Base-by-base conservation (phyloP, 1,140 invertebrate species). In the Drosophila sproati region DNA sequence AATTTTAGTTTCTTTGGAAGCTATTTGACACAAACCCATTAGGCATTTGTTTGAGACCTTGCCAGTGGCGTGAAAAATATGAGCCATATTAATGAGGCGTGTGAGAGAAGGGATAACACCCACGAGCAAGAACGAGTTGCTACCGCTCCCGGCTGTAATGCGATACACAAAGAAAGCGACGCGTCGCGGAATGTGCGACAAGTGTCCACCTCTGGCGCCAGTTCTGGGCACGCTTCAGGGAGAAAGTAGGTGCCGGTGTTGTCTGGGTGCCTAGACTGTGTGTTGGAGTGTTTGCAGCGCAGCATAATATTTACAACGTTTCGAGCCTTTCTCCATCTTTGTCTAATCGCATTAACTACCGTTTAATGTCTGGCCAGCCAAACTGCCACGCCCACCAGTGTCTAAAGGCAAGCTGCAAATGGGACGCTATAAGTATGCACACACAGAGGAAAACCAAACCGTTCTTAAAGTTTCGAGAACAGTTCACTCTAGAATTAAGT, bases 131-230 rank as follows among this genome's bases (percentile, higher is more conserved):
- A 60, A 6, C 51, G 56, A 56, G 41, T 50, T 56, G 64, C 29
- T 35, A 70, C 64, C 55, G 6, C 48, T 29, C 6, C 34, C 35
- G 39, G 20, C 41, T 28, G 5, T 72, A 88, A 88, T 64, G 64
- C 50, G 83, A 88, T 55, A 76, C 78, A 56, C 74, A 88, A 88
- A 85, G 83, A 85, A 71, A 78, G 77, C 74, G 83, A 67, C 80
- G 68, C 83, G 80, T 88, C 61, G 66, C 83, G 55, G 69, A 88
- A 87, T 80, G 79, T 82, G 83, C 77, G 83, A 87, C 83, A 87
- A 88, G 83, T 88, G 85, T 89, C 85, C 83, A 88, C 74, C 70
- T 85, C 77, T 80, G 83, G 83, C 83, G 83, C 83, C 83, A 80
- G 71, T 80, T 88, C 59, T 67, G 80, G 57, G 48, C 59, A 78